Percentiles rank a stretch among this genome's conserved stretches.
phyloP scores from a whole-genome alignment of 2,888 invertebrate species.

The Thecophora atra region DNA sequence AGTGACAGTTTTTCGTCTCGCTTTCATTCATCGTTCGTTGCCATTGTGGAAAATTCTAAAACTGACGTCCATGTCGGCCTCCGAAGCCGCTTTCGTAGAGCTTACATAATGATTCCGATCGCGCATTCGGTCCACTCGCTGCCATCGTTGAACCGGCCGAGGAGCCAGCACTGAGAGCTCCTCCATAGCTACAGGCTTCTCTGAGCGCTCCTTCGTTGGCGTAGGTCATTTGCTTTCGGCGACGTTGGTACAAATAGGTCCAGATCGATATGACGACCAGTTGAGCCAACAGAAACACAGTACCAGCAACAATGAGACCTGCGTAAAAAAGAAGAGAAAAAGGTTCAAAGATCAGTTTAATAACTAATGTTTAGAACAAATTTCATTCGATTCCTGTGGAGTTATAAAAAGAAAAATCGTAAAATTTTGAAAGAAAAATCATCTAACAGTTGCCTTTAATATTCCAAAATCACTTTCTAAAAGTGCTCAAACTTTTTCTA shows the following conservation, averaged over 20 bases:
- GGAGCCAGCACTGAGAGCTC: slow-evolving; percentile 47
- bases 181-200: slow-evolving; percentile 49
- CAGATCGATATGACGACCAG: slow-evolving; percentile 87
- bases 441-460: too few relatives aligned
- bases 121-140: slow-evolving; percentile 70
- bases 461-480: neutral
- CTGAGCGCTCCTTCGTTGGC: slow-evolving; percentile 51
- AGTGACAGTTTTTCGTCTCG: neutral
- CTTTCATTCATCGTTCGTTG: neutral
- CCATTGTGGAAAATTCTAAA: slow-evolving; percentile 46
- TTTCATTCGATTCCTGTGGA: too few relatives aligned
- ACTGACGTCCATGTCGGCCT: slow-evolving; percentile 66
- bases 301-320: slow-evolving; percentile 85
- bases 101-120: slow-evolving; percentile 80
- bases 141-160: slow-evolving; percentile 55
- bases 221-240: slow-evolving; percentile 67
- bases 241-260: slow-evolving; percentile 88
- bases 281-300: slow-evolving; percentile 86
- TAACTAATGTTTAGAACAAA: too few relatives aligned
- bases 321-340: slow-evolving; percentile 48
- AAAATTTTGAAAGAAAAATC: too few relatives aligned
- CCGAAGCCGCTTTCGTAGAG: slow-evolving; percentile 85
- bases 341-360: neutral
- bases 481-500: neutral
- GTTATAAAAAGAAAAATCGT: too few relatives aligned